Percentiles rank a stretch among this genome's conserved stretches.
These are phyloP conservation scores for Xiphorhynchus erythropygius DNA, from an alignment of 2,797 vertebrate genomes.

Conservation along the genomic window DNA sequence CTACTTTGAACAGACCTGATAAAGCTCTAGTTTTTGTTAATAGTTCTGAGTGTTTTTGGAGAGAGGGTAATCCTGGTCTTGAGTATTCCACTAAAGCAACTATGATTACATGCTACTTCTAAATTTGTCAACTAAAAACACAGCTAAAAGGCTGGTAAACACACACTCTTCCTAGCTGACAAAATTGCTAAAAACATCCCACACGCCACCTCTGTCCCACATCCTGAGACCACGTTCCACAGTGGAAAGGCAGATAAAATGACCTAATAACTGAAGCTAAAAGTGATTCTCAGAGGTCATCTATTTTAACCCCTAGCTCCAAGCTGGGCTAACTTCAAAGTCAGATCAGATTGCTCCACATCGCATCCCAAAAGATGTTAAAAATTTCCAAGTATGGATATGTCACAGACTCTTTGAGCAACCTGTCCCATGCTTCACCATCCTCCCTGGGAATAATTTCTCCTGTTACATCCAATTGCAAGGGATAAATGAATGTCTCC, in stretches of 20 bases:
- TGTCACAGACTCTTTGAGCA: background rate
- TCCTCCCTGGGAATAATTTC: background rate
- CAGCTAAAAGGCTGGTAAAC: background rate
- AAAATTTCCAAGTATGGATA: background rate
- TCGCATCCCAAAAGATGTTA: background rate
- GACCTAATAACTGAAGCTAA: background rate
- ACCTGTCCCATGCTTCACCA: background rate
- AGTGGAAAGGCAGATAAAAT: background rate
- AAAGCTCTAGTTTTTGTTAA: background rate
- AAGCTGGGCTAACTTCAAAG: background rate
- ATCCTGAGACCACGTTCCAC: background rate
- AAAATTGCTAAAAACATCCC: background rate
- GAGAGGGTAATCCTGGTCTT: background rate
- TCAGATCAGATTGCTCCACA: background rate
- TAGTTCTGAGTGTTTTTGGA: background rate
- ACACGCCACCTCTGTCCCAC: background rate
- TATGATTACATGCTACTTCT: background rate
- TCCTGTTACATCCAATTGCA: background rate
- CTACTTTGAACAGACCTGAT: background rate
- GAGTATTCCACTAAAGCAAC: background rate
- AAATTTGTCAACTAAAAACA: background rate
- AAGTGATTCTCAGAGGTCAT: background rate
- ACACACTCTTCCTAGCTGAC: background rate
- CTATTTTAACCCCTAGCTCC: conserved; percentile 19
- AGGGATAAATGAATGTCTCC: background rate